Evolutionary conservation across 2,113 vertebrate genomes (phyloP).

Genomic region (Etheostoma spectabile): DNA sequence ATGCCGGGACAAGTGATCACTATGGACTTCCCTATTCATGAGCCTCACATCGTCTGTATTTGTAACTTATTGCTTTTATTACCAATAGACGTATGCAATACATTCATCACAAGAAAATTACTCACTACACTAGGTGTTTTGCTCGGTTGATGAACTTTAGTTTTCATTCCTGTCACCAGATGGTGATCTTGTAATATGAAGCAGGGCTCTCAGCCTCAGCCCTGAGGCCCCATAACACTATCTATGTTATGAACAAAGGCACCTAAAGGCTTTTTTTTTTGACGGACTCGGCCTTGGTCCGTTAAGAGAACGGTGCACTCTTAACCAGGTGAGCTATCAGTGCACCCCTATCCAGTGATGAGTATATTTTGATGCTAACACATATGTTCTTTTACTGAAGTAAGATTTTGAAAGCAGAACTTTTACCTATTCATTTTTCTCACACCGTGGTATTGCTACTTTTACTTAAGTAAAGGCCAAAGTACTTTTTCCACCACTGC

Average conservation of each 20-base stretch:
- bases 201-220: neutral
- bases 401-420: neutral
- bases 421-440: neutral
- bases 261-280: conserved; percentile 16
- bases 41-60: neutral
- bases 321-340: too few relatives aligned
- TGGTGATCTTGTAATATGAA: conserved; percentile 20
- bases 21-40: conserved; percentile 51
- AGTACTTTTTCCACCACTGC: neutral
- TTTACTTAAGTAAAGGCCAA: neutral
- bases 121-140: neutral
- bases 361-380: too few relatives aligned
- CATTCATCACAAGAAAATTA: neutral
- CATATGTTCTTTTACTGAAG: neutral
- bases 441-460: neutral
- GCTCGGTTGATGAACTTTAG: neutral
- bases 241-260: conserved; percentile 44
- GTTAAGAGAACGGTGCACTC: too few relatives aligned
- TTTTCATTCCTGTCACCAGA: conserved; percentile 44
- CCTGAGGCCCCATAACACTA: neutral
- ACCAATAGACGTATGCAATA: neutral
- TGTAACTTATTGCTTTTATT: neutral
- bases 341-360: too few relatives aligned
- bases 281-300: conserved; percentile 8
- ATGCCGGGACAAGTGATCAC: neutral